Evolutionary conservation across 2,888 invertebrate genomes (phyloP).

Genomic region (Morpho deidamia): DNA sequence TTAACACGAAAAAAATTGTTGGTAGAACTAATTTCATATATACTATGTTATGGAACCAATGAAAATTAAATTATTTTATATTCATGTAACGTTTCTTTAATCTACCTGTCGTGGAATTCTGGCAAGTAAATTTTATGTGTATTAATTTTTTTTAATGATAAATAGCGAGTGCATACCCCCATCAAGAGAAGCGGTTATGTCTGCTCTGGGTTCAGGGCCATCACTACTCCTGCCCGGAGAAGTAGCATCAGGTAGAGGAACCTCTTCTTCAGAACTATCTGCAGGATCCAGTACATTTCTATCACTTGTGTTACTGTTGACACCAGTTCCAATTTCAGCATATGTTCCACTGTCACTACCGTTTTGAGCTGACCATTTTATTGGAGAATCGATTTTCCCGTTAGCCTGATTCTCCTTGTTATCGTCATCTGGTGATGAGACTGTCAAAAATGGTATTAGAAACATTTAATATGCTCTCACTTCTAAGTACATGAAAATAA

Average conservation of each 20-base stretch:
- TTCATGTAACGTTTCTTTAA: too few species aligned
- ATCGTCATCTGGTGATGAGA: slow-evolving; percentile 54
- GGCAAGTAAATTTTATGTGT: too few species aligned
- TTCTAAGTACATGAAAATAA: background rate
- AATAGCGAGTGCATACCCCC: slow-evolving; percentile 44
- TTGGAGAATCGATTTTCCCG: slow-evolving; percentile 67
- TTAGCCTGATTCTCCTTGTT: slow-evolving; percentile 74
- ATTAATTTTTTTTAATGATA: background rate
- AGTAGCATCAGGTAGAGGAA: slow-evolving; percentile 65
- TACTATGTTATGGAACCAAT: too few species aligned
- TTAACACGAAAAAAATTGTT: too few species aligned
- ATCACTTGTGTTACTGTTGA: slow-evolving; percentile 62
- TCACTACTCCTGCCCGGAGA: slow-evolving; percentile 71
- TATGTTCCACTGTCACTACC: slow-evolving; percentile 74
- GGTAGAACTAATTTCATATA: too few species aligned
- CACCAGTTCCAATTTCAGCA: slow-evolving; percentile 70
- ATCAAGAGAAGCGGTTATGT: slow-evolving; percentile 66
- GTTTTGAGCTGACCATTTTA: slow-evolving; percentile 69
- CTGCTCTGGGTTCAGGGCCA: slow-evolving; percentile 69
- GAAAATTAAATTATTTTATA: too few species aligned
- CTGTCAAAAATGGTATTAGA: slow-evolving; percentile 8
- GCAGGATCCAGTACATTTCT: slow-evolving; percentile 68
- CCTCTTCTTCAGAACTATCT: slow-evolving; percentile 72
- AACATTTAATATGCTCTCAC: background rate
- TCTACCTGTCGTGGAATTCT: too few species aligned